Evolutionary conservation across 2,888 invertebrate genomes (phyloP).

Genomic region (Norana najaformis): DNA sequence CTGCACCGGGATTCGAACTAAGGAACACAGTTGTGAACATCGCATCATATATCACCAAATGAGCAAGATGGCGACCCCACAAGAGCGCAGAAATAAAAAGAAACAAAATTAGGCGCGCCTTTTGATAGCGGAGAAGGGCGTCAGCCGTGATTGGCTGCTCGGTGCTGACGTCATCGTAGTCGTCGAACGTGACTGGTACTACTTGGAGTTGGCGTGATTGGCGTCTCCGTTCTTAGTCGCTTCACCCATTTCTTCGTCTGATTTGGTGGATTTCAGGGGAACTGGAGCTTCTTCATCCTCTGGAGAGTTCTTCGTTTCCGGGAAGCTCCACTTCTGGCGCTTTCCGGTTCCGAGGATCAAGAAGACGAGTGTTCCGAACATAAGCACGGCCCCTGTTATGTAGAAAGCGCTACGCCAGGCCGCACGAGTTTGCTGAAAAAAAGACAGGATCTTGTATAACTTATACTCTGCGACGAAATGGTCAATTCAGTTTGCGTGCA

Average conservation of each 20-base stretch:
- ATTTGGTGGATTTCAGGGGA: not conserved
- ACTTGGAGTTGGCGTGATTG: not conserved
- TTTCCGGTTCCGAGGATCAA: not conserved
- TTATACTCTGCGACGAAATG: too few species aligned
- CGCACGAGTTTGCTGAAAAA: not conserved
- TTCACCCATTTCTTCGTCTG: not conserved
- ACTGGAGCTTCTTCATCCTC: not conserved
- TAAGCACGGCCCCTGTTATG: not conserved
- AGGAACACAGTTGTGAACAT: not conserved
- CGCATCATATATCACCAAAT: not conserved
- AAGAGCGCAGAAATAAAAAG: not conserved
- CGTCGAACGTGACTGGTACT: not conserved
- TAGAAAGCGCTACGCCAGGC: not conserved
- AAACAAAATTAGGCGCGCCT: not conserved
- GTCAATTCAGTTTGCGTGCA: too few species aligned
- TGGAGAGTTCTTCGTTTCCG: not conserved
- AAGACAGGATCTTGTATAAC: too few species aligned
- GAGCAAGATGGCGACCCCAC: not conserved
- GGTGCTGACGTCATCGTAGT: slow-evolving; percentile 17
- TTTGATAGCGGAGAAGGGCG: not conserved
- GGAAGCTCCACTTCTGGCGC: not conserved
- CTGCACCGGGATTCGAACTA: not conserved
- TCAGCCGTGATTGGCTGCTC: too few species aligned
- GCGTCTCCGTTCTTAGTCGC: not conserved
- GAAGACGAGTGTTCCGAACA: not conserved